phyloP scores from a whole-genome alignment of 2,113 vertebrate genomes.

The Ochotona curzoniae region DNA sequence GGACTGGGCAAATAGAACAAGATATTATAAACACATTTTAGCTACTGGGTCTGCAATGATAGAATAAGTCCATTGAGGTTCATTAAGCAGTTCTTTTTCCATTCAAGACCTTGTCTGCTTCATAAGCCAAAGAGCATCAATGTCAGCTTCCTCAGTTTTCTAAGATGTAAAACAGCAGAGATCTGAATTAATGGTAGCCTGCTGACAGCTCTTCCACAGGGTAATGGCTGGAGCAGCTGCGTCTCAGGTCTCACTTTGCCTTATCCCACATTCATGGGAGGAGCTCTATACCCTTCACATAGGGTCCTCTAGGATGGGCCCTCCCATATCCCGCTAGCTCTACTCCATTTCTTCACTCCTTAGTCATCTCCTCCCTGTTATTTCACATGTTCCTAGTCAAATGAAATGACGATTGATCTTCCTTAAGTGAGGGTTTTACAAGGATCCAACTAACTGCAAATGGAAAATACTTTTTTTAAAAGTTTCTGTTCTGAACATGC shows the following conservation, averaged over 20 bases:
- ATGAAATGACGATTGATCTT: not conserved
- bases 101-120: not conserved
- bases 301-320: not conserved
- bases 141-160: fast-evolving
- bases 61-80: fast-evolving
- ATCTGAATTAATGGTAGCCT: fast-evolving
- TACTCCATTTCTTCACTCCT: not conserved
- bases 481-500: no score
- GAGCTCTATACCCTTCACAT: fast-evolving
- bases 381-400: no score
- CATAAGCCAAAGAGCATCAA: not conserved
- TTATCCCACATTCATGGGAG: not conserved
- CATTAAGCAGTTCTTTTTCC: no score
- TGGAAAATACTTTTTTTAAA: no score
- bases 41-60: fast-evolving
- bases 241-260: fast-evolving
- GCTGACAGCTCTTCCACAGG: not conserved
- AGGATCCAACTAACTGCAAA: no score
- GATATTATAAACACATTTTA: fast-evolving
- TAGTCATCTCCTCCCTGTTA: not conserved
- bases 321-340: fast-evolving
- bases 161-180: not conserved
- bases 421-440: no score
- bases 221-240: fast-evolving
- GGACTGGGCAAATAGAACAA: not conserved